Conservation (phyloP, 2,888 invertebrate species). For the Luperina testacea region DNA sequence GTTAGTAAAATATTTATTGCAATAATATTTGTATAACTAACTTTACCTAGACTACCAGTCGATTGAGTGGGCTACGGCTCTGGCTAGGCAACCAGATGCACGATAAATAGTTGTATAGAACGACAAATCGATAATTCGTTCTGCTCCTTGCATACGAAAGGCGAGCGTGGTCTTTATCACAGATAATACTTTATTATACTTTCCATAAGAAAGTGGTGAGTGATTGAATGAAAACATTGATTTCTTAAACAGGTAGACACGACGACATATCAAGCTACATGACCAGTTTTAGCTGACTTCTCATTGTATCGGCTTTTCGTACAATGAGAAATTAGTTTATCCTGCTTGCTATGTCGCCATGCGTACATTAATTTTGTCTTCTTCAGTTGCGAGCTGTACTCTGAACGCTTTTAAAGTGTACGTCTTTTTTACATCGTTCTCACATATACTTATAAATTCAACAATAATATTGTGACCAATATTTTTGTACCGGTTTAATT, state of each 20-base stretch:
- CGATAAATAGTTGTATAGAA: slow-evolving; percentile 12
- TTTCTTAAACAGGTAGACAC: not conserved
- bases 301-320: not conserved
- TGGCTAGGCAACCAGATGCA: not conserved
- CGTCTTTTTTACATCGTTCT: too few relatives aligned
- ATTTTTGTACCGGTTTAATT: not conserved
- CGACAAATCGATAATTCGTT: not conserved
- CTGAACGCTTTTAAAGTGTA: too few relatives aligned
- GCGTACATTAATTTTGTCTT: too few relatives aligned
- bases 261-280: not conserved
- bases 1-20: not conserved
- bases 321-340: not conserved
- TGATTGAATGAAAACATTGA: not conserved
- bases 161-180: not conserved
- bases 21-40: not conserved
- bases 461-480: not conserved
- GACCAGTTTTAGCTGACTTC: not conserved
- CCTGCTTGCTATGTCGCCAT: not conserved
- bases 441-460: too few relatives aligned
- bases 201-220: not conserved
- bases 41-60: not conserved
- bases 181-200: too few relatives aligned
- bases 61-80: not conserved
- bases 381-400: too few relatives aligned
- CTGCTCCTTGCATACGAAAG: not conserved